A percentile compares a stretch with the other conserved stretches of the same genome.
These are phyloP conservation scores for Drosophila trapezifrons DNA, from an alignment of 1,140 invertebrate species.

Conservation along the genomic window DNA sequence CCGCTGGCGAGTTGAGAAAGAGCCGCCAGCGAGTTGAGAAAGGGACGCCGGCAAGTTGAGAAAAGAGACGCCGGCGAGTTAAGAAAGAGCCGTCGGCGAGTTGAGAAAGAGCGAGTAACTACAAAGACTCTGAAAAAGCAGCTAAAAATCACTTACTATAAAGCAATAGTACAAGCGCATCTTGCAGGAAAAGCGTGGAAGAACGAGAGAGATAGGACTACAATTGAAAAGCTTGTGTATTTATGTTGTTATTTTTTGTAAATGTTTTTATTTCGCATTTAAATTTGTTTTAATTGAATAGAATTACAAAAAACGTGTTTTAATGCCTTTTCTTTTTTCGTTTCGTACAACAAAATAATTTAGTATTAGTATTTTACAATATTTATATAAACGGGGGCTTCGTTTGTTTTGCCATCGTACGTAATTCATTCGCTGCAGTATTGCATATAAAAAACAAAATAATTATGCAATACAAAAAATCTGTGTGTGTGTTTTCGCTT, in stretches of 20 bases:
- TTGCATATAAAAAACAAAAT: slow-evolving; percentile 78
- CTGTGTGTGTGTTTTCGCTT: slow-evolving; percentile 60
- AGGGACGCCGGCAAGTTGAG: too few species aligned
- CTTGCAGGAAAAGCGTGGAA: too few species aligned
- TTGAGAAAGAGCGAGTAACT: too few species aligned
- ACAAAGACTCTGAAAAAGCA: too few species aligned
- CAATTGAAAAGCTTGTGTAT: background rate
- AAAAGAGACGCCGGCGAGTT: too few species aligned
- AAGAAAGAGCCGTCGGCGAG: too few species aligned
- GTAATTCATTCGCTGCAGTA: slow-evolving; percentile 48
- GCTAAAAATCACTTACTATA: too few species aligned
- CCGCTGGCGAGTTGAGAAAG: too few species aligned
- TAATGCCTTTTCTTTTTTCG: slow-evolving; percentile 73
- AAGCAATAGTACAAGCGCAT: too few species aligned
- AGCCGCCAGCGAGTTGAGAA: too few species aligned
- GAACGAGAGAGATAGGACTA: too few species aligned
- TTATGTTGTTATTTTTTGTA: slow-evolving; percentile 81
- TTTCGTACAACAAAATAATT: slow-evolving; percentile 83
- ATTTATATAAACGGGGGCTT: slow-evolving; percentile 72
- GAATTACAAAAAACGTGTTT: slow-evolving; percentile 79
- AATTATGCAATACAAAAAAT: slow-evolving; percentile 72
- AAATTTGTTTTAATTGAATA: slow-evolving; percentile 80
- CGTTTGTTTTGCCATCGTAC: slow-evolving; percentile 31
- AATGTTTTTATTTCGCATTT: slow-evolving; percentile 79
- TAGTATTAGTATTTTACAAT: slow-evolving; percentile 84